These are phyloP conservation scores for Cirrhinus mrigala DNA, from an alignment of 2,797 vertebrate genomes.

Conservation along the genomic window DNA sequence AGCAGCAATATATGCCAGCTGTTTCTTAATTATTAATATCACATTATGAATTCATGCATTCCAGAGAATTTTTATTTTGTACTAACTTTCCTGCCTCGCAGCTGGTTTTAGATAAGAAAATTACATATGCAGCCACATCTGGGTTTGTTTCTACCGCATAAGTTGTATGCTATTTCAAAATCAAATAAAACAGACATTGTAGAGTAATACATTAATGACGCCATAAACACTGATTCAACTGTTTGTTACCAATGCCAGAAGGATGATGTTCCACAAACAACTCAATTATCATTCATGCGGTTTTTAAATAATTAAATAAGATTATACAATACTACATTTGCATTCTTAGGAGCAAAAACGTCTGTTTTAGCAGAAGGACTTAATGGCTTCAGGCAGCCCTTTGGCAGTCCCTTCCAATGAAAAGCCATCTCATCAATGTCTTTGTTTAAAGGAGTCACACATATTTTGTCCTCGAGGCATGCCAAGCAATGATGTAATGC, in stretches of 20 bases:
- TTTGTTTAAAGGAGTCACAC: constrained; percentile 45
- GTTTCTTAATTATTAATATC: constrained; percentile 6
- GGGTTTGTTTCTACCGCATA: neutral
- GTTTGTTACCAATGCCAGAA: neutral
- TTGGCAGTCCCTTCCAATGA: constrained; percentile 21
- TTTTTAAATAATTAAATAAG: constrained; percentile 1
- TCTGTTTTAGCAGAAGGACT: constrained; percentile 15
- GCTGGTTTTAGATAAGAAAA: constrained; percentile 4
- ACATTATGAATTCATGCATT: constrained; percentile 7
- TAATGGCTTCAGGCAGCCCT: neutral
- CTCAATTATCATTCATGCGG: constrained; percentile 18
- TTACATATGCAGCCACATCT: neutral
- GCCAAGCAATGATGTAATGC: constrained; percentile 48
- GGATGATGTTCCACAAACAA: neutral
- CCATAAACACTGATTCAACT: neutral
- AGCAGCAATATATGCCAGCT: neutral
- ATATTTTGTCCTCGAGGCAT: constrained; percentile 22
- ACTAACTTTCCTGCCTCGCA: neutral
- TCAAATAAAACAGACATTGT: neutral
- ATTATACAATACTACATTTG: neutral
- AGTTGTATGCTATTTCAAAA: neutral
- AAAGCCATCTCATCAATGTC: constrained; percentile 32
- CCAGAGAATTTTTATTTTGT: neutral
- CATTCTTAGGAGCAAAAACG: neutral
- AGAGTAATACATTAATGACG: neutral